Evolutionary conservation across 2,888 invertebrate genomes (phyloP).

Genomic region (Eucera pruinosa): DNA sequence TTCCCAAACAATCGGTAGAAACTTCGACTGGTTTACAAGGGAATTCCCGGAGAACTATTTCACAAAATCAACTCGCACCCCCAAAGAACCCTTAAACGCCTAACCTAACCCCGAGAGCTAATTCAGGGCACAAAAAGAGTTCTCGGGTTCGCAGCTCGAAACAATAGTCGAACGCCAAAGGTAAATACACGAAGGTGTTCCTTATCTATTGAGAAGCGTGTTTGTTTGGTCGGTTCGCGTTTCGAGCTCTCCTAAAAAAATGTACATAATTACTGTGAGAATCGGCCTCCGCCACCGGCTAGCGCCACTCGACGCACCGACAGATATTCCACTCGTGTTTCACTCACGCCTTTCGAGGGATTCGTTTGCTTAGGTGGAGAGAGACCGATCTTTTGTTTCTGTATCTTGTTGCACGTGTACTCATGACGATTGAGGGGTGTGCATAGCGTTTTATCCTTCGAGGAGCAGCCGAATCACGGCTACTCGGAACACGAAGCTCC

Average conservation of each 20-base stretch:
- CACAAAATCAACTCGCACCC: slow-evolving; percentile 17
- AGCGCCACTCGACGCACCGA: slow-evolving; percentile 63
- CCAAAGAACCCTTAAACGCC: neutral
- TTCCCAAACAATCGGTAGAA: slow-evolving; percentile 7
- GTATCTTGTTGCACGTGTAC: slow-evolving; percentile 56
- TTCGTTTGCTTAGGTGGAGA: slow-evolving; percentile 69
- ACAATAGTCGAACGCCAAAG: slow-evolving; percentile 45
- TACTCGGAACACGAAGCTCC: slow-evolving; percentile 20
- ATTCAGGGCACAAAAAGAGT: slow-evolving; percentile 39
- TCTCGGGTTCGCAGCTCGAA: slow-evolving; percentile 27
- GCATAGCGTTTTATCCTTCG: slow-evolving; percentile 16
- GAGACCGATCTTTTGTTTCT: slow-evolving; percentile 71
- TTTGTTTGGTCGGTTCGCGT: slow-evolving; percentile 60
- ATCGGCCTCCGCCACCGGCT: slow-evolving; percentile 54
- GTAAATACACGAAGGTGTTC: slow-evolving; percentile 52
- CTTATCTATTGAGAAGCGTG: slow-evolving; percentile 49
- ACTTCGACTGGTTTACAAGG: neutral
- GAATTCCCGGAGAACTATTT: slow-evolving; percentile 5
- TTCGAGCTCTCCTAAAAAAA: slow-evolving; percentile 58
- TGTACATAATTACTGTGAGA: slow-evolving; percentile 76
- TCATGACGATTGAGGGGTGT: slow-evolving; percentile 29
- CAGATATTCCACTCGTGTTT: slow-evolving; percentile 49
- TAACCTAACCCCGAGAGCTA: slow-evolving; percentile 37
- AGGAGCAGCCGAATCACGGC: slow-evolving; percentile 34
- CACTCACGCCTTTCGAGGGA: slow-evolving; percentile 46